phyloP scores from a whole-genome alignment of 2,113 vertebrate genomes.

The Epinephelus lanceolatus region DNA sequence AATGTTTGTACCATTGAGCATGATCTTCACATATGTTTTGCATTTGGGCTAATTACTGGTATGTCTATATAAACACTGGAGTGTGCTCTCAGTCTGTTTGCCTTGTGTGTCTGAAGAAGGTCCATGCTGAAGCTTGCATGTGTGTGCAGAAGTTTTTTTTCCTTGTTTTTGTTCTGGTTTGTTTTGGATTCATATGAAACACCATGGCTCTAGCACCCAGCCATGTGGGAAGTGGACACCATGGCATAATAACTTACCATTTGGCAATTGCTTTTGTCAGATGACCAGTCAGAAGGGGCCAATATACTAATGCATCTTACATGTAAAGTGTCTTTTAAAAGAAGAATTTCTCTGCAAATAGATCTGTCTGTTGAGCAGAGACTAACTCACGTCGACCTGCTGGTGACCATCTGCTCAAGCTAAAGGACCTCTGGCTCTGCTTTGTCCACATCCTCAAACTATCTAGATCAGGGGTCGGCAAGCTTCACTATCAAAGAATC shows the following conservation, averaged over 20 bases:
- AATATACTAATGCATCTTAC: neutral
- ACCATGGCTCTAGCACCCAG: too few species aligned
- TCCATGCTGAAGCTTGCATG: neutral
- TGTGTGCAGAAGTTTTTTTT: neutral
- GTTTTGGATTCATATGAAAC: neutral
- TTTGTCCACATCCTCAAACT: neutral
- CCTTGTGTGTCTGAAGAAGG: neutral
- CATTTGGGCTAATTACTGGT: neutral
- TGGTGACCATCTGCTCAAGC: conserved; percentile 19
- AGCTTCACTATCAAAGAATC: too few species aligned
- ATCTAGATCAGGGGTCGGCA: too few species aligned
- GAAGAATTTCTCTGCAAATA: neutral
- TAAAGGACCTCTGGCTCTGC: neutral
- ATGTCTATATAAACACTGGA: neutral
- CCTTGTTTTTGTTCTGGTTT: too few species aligned
- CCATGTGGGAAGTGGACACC: neutral
- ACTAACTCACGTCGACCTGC: conserved; percentile 7
- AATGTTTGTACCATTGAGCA: neutral
- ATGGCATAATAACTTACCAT: neutral
- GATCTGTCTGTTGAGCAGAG: neutral
- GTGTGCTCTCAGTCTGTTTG: neutral
- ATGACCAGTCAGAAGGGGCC: neutral
- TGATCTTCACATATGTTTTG: neutral
- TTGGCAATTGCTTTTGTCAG: neutral
- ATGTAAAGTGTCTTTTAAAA: neutral